These are phyloP conservation scores for Nemotelus nigrinus DNA, from an alignment of 2,888 invertebrate species.

Conservation along the genomic window DNA sequence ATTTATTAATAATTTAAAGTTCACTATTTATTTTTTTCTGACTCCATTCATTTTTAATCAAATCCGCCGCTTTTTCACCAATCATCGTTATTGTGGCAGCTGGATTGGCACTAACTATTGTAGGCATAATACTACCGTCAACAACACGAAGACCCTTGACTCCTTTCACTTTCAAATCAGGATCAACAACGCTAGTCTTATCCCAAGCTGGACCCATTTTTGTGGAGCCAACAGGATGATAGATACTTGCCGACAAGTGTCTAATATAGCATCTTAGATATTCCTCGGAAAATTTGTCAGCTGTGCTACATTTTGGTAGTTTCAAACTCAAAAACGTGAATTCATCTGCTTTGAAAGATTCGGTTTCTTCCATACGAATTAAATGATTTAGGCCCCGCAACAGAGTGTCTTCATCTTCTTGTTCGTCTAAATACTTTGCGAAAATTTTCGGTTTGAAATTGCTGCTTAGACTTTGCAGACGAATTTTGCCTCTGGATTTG, in stretches of 20 bases:
- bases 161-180: slow-evolving; percentile 68
- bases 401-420: slow-evolving; percentile 65
- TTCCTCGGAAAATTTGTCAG: slow-evolving; percentile 76
- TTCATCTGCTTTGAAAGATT: slow-evolving; percentile 63
- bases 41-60: slow-evolving; percentile 70
- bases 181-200: slow-evolving; percentile 68
- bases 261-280: slow-evolving; percentile 88
- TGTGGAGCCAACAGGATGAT: slow-evolving; percentile 76
- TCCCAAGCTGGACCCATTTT: slow-evolving; percentile 70
- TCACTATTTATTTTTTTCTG: background rate
- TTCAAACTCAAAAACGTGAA: slow-evolving; percentile 71
- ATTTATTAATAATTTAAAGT: too few relatives aligned
- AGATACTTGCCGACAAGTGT: slow-evolving; percentile 80
- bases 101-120: slow-evolving; percentile 70
- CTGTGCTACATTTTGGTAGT: slow-evolving; percentile 80
- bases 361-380: slow-evolving; percentile 62
- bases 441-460: slow-evolving; percentile 69
- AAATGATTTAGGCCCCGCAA: slow-evolving; percentile 61
- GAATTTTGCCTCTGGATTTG: slow-evolving; percentile 67
- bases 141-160: slow-evolving; percentile 69
- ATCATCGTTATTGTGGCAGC: slow-evolving; percentile 74
- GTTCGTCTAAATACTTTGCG: slow-evolving; percentile 70
- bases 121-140: slow-evolving; percentile 76
- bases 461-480: slow-evolving; percentile 67
- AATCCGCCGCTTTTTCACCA: slow-evolving; percentile 73